A percentile compares a stretch with the other conserved stretches of the same genome.
Conservation (phyloP, 1,140 invertebrate genomes). For the Drosophila virilis region DNA sequence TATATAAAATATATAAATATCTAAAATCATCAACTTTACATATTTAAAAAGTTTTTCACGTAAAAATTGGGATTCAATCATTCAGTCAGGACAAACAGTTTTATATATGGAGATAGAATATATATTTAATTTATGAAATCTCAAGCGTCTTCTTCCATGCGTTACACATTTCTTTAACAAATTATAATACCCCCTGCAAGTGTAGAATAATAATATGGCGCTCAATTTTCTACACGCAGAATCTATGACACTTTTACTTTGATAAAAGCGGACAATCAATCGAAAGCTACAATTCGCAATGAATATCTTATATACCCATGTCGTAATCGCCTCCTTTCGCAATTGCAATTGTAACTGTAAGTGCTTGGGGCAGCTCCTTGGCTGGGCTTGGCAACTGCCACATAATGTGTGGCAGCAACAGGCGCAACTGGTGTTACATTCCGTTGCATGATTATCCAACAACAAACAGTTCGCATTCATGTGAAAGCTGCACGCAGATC, state of each 20-base stretch:
- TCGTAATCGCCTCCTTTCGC: conserved; percentile 46
- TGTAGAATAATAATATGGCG: neutral
- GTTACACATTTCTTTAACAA: too few species aligned
- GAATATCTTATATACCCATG: conserved; percentile 15
- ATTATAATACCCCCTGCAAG: too few species aligned
- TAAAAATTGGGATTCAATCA: too few species aligned
- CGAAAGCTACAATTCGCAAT: conserved; percentile 44
- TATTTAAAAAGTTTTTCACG: too few species aligned
- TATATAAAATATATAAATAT: too few species aligned
- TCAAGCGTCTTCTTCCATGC: too few species aligned
- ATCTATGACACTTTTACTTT: conserved; percentile 71
- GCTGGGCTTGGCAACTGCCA: conserved; percentile 9
- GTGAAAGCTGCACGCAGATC: conserved; percentile 29
- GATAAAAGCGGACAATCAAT: conserved; percentile 53
- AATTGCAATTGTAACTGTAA: conserved; percentile 20
- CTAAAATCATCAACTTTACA: too few species aligned
- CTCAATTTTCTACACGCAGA: conserved; percentile 48
- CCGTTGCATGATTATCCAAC: conserved; percentile 36
- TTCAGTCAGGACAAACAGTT: too few species aligned
- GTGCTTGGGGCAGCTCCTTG: neutral
- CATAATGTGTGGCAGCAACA: conserved; percentile 12
- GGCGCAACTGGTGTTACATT: conserved; percentile 6
- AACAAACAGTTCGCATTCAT: neutral
- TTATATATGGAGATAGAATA: too few species aligned
- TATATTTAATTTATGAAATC: too few species aligned